A percentile compares a stretch with the other conserved stretches of the same genome.
Evolutionary conservation across 2,797 vertebrate genomes (phyloP).

Genomic region (Clangula hyemalis): DNA sequence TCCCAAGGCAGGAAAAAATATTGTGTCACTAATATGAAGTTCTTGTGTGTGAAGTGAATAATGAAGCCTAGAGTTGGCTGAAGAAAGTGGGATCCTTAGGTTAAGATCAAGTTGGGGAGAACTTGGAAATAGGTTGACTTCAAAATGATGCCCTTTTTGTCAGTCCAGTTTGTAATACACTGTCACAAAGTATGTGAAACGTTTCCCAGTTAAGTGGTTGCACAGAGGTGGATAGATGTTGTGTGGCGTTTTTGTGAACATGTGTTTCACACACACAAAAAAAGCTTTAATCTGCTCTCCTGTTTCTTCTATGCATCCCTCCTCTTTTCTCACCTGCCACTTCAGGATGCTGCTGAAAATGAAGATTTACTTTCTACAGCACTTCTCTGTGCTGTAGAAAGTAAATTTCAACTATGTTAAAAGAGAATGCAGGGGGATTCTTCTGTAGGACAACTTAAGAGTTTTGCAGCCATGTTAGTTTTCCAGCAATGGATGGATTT

Average conservation of each 20-base stretch:
- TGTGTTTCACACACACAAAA: neutral
- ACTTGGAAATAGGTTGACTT: neutral
- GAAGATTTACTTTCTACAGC: neutral
- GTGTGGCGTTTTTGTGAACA: rapidly evolving
- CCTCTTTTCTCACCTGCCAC: neutral
- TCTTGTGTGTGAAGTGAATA: neutral
- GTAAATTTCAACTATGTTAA: neutral
- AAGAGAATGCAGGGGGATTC: neutral
- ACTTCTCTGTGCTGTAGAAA: neutral
- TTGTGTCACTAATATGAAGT: neutral
- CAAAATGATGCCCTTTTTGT: neutral
- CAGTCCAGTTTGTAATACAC: neutral
- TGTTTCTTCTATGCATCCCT: neutral
- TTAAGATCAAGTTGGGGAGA: neutral
- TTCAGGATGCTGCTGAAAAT: neutral
- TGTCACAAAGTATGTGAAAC: neutral
- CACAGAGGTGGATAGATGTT: neutral
- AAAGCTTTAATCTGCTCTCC: neutral
- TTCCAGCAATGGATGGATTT: neutral
- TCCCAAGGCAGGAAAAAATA: neutral
- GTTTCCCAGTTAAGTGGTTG: neutral
- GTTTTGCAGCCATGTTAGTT: neutral
- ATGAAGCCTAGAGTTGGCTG: neutral
- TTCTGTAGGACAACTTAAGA: neutral
- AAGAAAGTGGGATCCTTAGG: neutral